Evolutionary conservation across 2,113 vertebrate genomes (phyloP).

Genomic region (Coptodon bakossiorum): DNA sequence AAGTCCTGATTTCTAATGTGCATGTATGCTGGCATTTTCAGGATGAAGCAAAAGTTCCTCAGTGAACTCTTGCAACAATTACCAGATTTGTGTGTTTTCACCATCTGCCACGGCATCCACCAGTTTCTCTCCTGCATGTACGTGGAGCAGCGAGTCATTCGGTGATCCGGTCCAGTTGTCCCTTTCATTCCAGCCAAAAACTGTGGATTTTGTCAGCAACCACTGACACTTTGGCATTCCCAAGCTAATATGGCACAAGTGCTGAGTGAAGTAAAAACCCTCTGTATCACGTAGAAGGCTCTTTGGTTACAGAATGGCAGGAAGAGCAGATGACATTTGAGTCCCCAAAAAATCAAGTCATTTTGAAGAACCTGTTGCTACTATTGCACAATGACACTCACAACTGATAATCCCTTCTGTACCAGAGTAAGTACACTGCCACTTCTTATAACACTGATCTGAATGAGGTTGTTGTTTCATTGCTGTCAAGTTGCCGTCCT

Average conservation of each 20-base stretch:
- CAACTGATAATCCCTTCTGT: constrained; percentile 35
- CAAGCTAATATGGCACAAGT: constrained; percentile 15
- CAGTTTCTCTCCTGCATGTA: neutral
- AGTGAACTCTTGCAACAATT: neutral
- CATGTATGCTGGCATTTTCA: neutral
- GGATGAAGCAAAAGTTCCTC: neutral
- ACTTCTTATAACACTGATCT: neutral
- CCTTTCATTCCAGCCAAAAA: constrained; percentile 15
- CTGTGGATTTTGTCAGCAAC: neutral
- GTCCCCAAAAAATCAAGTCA: constrained; percentile 18
- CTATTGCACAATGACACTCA: constrained; percentile 67
- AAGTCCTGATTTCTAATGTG: constrained; percentile 11
- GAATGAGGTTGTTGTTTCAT: neutral
- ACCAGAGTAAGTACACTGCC: neutral
- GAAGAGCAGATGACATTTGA: neutral
- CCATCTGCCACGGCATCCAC: neutral
- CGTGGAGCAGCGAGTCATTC: neutral
- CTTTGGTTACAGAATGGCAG: constrained; percentile 14
- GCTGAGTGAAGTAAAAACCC: neutral
- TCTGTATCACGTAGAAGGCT: constrained; percentile 35
- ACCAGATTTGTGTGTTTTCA: neutral
- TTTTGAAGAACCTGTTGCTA: constrained; percentile 12
- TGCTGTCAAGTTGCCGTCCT: neutral
- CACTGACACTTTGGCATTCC: neutral
- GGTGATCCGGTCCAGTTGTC: constrained; percentile 23